These are phyloP conservation scores for Philantomba maxwellii DNA, from an alignment of 2,113 vertebrate genomes.

Conservation along the genomic window DNA sequence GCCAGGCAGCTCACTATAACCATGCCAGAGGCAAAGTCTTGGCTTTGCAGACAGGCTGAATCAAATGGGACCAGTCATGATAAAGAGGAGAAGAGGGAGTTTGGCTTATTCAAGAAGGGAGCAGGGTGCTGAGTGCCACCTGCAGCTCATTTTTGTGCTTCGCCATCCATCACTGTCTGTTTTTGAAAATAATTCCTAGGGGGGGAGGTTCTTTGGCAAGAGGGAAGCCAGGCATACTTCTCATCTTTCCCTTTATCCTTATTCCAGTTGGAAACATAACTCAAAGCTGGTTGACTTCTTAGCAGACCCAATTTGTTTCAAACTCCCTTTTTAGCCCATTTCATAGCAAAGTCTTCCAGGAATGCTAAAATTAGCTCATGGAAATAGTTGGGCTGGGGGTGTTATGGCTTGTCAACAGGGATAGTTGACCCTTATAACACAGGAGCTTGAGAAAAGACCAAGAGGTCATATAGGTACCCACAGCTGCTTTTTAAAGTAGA, in stretches of 20 bases:
- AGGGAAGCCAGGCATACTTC: neutral
- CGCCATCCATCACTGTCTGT: neutral
- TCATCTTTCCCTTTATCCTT: neutral
- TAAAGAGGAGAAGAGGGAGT: neutral
- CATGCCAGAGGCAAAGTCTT: neutral
- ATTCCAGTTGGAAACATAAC: constrained; percentile 41
- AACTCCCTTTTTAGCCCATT: constrained; percentile 3
- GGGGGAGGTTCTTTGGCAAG: constrained; percentile 20
- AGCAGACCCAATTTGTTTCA: constrained; percentile 23
- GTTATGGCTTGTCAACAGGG: neutral
- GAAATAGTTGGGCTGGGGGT: neutral
- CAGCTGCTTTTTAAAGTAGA: neutral
- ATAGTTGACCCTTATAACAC: neutral
- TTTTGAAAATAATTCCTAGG: constrained; percentile 21
- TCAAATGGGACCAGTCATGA: neutral
- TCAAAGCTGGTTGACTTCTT: constrained; percentile 39
- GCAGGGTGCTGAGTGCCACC: neutral
- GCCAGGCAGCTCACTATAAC: neutral
- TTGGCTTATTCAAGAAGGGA: neutral
- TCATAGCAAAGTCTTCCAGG: constrained; percentile 11
- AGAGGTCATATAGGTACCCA: neutral
- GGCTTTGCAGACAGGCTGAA: neutral
- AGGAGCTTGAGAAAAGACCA: neutral
- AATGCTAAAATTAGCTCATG: neutral
- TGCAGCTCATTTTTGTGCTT: neutral